Evolutionary conservation across 1,140 invertebrate genomes (phyloP).

Genomic region (Macrocentrus cingulum): DNA sequence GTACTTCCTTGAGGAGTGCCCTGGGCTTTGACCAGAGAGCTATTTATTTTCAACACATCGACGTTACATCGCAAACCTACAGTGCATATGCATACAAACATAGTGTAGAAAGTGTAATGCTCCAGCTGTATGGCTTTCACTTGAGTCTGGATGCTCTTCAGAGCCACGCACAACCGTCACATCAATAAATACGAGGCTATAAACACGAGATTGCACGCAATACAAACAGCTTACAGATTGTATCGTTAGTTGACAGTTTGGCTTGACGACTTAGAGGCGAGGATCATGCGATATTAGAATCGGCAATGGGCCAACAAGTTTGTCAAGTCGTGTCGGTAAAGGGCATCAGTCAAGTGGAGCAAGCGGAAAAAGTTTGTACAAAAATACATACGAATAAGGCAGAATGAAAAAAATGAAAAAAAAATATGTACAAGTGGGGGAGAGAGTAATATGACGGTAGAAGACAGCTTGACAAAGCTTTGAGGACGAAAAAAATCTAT

Average conservation of each 20-base stretch:
- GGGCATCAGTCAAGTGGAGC: too few relatives aligned
- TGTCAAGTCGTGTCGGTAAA: too few relatives aligned
- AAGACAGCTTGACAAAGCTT: conserved; percentile 43
- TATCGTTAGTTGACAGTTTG: conserved; percentile 7
- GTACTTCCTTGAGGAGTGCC: not conserved
- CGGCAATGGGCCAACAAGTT: not conserved
- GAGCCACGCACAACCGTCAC: not conserved
- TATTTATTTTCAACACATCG: conserved; percentile 8
- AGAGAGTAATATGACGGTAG: conserved; percentile 27
- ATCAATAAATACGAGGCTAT: not conserved
- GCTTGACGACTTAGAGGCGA: conserved; percentile 11
- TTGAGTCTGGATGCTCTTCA: not conserved
- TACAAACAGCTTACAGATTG: not conserved
- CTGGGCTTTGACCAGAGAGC: not conserved
- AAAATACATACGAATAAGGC: conserved; percentile 4
- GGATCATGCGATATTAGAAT: conserved; percentile 13
- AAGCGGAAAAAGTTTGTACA: too few relatives aligned
- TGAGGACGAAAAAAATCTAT: conserved; percentile 44
- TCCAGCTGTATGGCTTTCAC: conserved; percentile 4
- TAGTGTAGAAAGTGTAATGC: not conserved
- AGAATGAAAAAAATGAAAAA: conserved; percentile 16
- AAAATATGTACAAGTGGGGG: conserved; percentile 2
- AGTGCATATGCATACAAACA: not conserved
- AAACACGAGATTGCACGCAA: not conserved
- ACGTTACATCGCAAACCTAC: not conserved